Evolutionary conservation across 2,113 vertebrate species (phyloP), one percentile per base, ranked within the genome.

Genomic region (Pedetes capensis): DNA sequence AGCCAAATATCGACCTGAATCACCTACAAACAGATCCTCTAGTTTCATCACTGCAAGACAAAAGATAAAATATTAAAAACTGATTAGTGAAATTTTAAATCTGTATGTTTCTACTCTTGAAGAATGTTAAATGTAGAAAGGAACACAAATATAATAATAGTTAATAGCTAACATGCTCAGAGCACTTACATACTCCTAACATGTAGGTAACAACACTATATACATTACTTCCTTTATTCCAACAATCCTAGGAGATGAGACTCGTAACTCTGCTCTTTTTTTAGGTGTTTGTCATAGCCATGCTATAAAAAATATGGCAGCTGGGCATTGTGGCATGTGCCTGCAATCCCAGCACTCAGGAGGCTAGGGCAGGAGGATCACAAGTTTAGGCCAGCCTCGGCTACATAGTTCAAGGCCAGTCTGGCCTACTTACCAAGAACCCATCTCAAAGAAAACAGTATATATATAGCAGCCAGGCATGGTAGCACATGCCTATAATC

Each of bases 31-130:
- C 83, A 99, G 94, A 81, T 96, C 61, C 81, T 98, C 97, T 44
- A 96, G 96, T 93, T 98, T 98, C 95, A 97, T 82, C 97, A 99
- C 99, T 99, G 98, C 39, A 98, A 98, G 95, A 96, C 20, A 97
- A 96, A 95, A 94, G 32, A 95, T 23, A 25, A 89, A 80, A 96
- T 87, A 92, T 44, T 37, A 95, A 88, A 95, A 97, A 72, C 22
- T 8, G 8, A 95, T 81, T 25, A 91, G 27, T 74, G 88, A 94
- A 94, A 82, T 49, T 47, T 16, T 78, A 8, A 89, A 34, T 22
- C 37, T 55, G 69, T 42, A 66, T 74, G 44, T 25, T 64, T 42
- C 53, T 57, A 39, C 57, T 72, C 55, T 91, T 86, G 34, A 51
- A 92, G 25, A 89, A 59, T 27, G 84, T 80, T 44, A 80, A 59